Conservation (phyloP, 1,140 invertebrate genomes). For the Colletes latitarsis region DNA sequence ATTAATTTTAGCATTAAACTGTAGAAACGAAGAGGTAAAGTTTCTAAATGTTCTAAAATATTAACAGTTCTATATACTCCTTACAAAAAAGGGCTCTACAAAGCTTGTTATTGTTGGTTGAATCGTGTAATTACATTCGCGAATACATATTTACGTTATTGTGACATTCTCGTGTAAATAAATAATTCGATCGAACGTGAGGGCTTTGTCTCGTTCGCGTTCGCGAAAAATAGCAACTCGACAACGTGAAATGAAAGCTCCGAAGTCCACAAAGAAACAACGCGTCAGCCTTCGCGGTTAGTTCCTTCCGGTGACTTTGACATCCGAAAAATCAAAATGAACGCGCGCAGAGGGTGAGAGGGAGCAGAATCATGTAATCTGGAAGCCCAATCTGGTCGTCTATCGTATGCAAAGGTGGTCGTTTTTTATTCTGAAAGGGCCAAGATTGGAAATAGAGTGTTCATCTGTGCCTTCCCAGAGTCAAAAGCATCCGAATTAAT, state of each 20-base stretch:
- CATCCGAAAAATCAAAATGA: neutral
- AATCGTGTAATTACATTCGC: too few species aligned
- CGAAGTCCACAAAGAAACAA: neutral
- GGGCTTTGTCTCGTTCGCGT: neutral
- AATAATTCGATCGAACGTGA: neutral
- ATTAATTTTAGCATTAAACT: too few species aligned
- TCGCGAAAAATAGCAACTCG: neutral
- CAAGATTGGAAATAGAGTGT: constrained; percentile 7
- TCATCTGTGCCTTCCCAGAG: neutral
- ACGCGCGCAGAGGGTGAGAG: neutral
- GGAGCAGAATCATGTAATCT: constrained; percentile 3
- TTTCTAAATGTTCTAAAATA: too few species aligned
- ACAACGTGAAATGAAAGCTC: neutral
- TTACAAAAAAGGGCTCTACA: too few species aligned
- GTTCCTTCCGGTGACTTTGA: constrained; percentile 11
- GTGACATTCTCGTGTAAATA: too few species aligned
- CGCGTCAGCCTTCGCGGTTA: neutral
- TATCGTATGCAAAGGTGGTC: too few species aligned
- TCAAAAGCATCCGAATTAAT: constrained; percentile 23
- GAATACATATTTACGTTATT: too few species aligned
- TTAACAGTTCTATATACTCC: too few species aligned
- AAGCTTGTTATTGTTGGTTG: too few species aligned
- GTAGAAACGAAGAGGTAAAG: too few species aligned
- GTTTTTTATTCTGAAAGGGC: neutral
- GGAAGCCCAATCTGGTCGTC: neutral